A percentile compares a stretch with the other conserved stretches of the same genome.
Evolutionary conservation across 2,888 invertebrate species (phyloP).

Genomic region (Junonia oenone): DNA sequence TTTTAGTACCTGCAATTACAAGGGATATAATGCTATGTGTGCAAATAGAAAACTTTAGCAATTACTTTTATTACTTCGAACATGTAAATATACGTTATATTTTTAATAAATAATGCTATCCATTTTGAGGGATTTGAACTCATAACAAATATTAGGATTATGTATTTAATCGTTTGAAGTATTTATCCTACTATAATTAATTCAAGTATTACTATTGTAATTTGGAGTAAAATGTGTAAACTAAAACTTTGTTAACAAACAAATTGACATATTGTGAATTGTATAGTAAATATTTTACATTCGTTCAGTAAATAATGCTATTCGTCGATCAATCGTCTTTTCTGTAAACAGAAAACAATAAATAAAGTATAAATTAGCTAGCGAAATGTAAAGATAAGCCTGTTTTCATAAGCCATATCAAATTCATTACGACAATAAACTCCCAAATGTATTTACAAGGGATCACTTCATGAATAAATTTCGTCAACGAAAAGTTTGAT

Average conservation of each 20-base stretch:
- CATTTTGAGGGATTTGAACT: too few species aligned
- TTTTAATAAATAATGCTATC: too few species aligned
- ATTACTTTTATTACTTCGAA: too few species aligned
- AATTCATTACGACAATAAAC: conserved; percentile 78
- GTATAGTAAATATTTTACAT: too few species aligned
- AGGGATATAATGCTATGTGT: background rate
- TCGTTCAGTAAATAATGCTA: background rate
- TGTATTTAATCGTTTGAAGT: too few species aligned
- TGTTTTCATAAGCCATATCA: conserved; percentile 71
- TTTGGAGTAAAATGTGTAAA: too few species aligned
- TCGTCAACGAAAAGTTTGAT: conserved; percentile 69
- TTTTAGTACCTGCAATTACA: background rate
- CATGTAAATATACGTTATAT: too few species aligned
- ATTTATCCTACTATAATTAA: too few species aligned
- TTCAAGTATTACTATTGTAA: too few species aligned
- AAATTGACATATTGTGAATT: too few species aligned
- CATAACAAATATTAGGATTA: too few species aligned
- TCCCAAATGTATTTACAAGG: conserved; percentile 77
- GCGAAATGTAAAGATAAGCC: conserved; percentile 44
- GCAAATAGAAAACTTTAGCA: background rate
- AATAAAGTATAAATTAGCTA: conserved; percentile 21
- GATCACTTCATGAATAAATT: conserved; percentile 78
- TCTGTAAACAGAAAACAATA: background rate
- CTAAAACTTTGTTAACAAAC: too few species aligned
- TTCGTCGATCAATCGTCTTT: background rate